These are phyloP conservation scores for Microchrysa polita DNA, from an alignment of 2,888 invertebrate genomes.

Conservation along the genomic window DNA sequence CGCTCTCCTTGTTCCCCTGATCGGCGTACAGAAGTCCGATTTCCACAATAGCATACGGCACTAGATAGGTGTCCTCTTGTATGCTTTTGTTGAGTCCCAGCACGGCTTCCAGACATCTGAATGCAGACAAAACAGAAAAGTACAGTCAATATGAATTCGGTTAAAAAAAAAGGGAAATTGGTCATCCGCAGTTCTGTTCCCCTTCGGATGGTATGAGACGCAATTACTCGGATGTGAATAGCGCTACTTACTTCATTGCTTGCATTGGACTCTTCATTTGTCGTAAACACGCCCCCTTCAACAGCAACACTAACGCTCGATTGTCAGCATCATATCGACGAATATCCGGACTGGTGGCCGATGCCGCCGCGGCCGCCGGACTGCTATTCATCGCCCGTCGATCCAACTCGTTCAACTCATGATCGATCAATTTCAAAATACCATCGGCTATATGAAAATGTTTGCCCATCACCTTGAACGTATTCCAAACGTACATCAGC, in stretches of 20 bases:
- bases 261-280: conserved; percentile 80
- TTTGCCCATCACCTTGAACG: conserved; percentile 82
- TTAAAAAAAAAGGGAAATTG: no score
- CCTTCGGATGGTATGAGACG: no score
- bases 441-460: conserved; percentile 71
- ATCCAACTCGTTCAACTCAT: conserved; percentile 61
- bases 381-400: neutral
- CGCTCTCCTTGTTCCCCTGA: conserved; percentile 73
- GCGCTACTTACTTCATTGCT: conserved; percentile 74
- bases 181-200: no score
- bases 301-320: conserved; percentile 75
- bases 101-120: conserved; percentile 57
- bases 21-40: conserved; percentile 81
- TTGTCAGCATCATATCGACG: conserved; percentile 73
- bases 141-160: conserved; percentile 17
- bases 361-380: neutral
- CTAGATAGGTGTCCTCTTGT: conserved; percentile 82
- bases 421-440: conserved; percentile 72
- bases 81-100: conserved; percentile 74
- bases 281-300: conserved; percentile 85
- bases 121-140: conserved; percentile 28
- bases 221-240: conserved; percentile 50
- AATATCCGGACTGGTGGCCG: conserved; percentile 46
- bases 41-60: conserved; percentile 88
- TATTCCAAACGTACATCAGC: conserved; percentile 92